Evolutionary conservation across 2,797 vertebrate genomes (phyloP).

Genomic region (Furcifer pardalis): DNA sequence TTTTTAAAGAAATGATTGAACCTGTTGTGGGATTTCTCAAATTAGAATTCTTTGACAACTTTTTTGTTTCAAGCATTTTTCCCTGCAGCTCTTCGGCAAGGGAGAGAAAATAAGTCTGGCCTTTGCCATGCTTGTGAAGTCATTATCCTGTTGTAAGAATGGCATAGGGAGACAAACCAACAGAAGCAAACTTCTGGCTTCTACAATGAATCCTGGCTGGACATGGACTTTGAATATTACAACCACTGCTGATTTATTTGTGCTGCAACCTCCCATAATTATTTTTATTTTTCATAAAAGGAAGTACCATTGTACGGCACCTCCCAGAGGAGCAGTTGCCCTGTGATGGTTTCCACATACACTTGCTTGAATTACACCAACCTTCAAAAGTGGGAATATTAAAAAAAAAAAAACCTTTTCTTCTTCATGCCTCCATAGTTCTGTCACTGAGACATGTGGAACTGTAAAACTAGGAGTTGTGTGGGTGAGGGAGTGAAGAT

Average conservation of each 20-base stretch:
- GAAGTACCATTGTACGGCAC: not conserved
- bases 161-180: conserved; percentile 47
- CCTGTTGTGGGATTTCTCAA: conserved; percentile 57
- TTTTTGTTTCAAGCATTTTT: conserved; percentile 47
- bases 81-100: conserved; percentile 54
- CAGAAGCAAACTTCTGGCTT: conserved; percentile 51
- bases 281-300: not conserved
- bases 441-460: conserved; percentile 2
- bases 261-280: conserved; percentile 3
- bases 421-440: not conserved
- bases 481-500: not conserved
- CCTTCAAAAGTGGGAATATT: not conserved
- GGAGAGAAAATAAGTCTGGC: conserved; percentile 53
- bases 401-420: not conserved
- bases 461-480: not conserved
- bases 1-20: conserved; percentile 32
- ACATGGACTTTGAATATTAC: conserved; percentile 29
- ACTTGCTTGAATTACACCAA: not conserved
- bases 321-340: not conserved
- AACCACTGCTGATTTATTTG: conserved; percentile 32
- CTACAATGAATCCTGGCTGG: conserved; percentile 23
- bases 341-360: not conserved
- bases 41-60: conserved; percentile 52
- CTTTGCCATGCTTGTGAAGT: conserved; percentile 54
- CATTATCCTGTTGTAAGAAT: conserved; percentile 56